Evolutionary conservation across 2,888 invertebrate genomes (phyloP).

Genomic region (Scaptomyza tumidula): DNA sequence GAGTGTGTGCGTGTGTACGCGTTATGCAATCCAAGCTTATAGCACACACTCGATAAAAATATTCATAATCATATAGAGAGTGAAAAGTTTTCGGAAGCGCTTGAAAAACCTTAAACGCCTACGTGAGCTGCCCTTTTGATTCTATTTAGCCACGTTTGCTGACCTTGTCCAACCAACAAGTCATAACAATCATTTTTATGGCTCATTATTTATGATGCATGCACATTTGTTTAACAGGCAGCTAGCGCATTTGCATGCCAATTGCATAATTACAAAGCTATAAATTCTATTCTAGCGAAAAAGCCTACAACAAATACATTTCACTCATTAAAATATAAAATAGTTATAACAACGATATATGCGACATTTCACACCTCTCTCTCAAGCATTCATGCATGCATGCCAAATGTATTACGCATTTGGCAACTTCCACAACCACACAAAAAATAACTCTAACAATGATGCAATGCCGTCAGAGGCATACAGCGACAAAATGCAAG

Average conservation of each 20-base stretch:
- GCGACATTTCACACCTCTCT: conserved; percentile 58
- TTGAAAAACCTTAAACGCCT: conserved; percentile 46
- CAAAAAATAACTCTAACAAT: conserved; percentile 47
- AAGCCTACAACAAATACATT: conserved; percentile 44
- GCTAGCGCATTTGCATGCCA: conserved; percentile 61
- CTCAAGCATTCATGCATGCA: conserved; percentile 15
- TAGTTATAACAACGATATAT: conserved; percentile 14
- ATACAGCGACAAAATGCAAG: conserved; percentile 41
- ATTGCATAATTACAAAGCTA: conserved; percentile 65
- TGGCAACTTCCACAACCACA: conserved; percentile 46
- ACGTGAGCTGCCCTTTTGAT: conserved; percentile 50
- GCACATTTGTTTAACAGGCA: conserved; percentile 43
- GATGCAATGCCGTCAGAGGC: conserved; percentile 52
- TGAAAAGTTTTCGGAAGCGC: conserved; percentile 66
- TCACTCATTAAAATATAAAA: conserved; percentile 34
- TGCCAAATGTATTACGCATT: conserved; percentile 62
- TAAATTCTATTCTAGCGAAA: conserved; percentile 28
- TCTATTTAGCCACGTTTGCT: conserved; percentile 26
- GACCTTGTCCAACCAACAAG: conserved; percentile 40
- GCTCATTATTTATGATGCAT: conserved; percentile 56
- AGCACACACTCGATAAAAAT: conserved; percentile 28
- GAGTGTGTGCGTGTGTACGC: conserved; percentile 15
- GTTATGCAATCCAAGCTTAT: conserved; percentile 46
- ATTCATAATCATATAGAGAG: conserved; percentile 47
- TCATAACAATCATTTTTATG: conserved; percentile 50